These are phyloP conservation scores for Stenurella melanura DNA, from an alignment of 2,888 invertebrate genomes.

Conservation along the genomic window DNA sequence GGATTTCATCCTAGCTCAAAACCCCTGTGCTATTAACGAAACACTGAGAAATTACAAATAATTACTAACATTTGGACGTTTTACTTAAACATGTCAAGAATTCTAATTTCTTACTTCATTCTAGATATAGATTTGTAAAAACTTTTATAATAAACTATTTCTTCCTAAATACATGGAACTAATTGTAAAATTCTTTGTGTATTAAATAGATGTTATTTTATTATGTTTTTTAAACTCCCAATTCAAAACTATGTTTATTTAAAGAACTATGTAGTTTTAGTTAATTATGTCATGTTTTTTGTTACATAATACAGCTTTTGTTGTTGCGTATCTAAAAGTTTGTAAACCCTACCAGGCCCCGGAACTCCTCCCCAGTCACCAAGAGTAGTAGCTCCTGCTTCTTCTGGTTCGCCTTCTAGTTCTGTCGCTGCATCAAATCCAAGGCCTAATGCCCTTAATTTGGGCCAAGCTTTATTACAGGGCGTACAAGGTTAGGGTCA, in stretches of 20 bases:
- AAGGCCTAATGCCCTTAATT: conserved; percentile 68
- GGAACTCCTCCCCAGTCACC: conserved; percentile 73
- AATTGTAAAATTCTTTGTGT: not conserved
- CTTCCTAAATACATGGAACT: no score
- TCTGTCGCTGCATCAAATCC: conserved; percentile 62
- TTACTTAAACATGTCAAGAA: no score
- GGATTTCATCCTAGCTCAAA: no score
- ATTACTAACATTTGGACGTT: no score
- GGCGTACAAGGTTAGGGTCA: conserved; percentile 73
- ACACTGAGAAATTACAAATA: no score
- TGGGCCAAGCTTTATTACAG: conserved; percentile 73
- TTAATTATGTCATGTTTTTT: not conserved
- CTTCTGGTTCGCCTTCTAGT: conserved; percentile 68
- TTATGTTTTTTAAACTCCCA: not conserved
- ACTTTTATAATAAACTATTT: no score
- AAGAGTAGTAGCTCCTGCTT: conserved; percentile 64
- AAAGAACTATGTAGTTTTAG: not conserved
- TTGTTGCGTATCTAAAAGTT: conserved; percentile 39
- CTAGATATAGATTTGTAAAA: no score
- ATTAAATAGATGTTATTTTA: not conserved
- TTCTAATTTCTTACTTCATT: no score
- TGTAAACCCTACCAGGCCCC: conserved; percentile 63
- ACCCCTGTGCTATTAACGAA: no score
- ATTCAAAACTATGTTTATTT: not conserved
- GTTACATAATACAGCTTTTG: conserved; percentile 23